Percentiles rank a stretch among this genome's conserved stretches.
Evolutionary conservation across 2,113 vertebrate genomes (phyloP).

Genomic region (Pteropus alecto): DNA sequence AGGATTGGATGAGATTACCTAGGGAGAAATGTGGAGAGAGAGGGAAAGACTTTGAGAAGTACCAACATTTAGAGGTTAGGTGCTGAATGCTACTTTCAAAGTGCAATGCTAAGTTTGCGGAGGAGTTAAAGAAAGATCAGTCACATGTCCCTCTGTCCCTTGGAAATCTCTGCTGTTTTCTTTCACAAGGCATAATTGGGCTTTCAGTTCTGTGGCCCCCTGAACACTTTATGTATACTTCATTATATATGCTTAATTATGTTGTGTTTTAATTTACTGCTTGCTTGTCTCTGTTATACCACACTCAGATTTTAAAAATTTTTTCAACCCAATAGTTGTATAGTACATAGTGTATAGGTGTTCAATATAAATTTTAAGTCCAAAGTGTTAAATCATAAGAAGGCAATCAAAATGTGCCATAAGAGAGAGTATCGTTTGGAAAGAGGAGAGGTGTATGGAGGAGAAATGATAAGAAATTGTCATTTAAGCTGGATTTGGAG

Average conservation of each 20-base stretch:
- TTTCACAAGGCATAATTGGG: neutral
- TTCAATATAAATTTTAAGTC: neutral
- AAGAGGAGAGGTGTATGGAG: neutral
- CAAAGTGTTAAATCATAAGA: neutral
- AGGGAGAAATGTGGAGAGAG: neutral
- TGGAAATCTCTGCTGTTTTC: neutral
- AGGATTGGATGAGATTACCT: neutral
- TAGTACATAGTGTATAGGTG: neutral
- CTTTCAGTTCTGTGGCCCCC: neutral
- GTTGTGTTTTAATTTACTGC: neutral
- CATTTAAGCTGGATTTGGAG: neutral
- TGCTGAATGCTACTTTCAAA: neutral
- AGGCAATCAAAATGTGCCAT: neutral
- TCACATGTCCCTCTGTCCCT: neutral
- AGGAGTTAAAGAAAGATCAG: neutral
- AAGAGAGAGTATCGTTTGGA: neutral
- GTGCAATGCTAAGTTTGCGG: neutral
- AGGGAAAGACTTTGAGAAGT: neutral
- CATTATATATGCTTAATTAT: neutral
- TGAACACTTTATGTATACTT: neutral
- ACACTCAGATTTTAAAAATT: neutral
- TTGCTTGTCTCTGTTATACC: neutral
- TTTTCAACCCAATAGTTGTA: neutral
- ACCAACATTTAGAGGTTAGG: neutral
- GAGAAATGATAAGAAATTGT: neutral